Evolutionary conservation across 2,113 vertebrate species (phyloP).

Genomic region (Baryphthengus martii): DNA sequence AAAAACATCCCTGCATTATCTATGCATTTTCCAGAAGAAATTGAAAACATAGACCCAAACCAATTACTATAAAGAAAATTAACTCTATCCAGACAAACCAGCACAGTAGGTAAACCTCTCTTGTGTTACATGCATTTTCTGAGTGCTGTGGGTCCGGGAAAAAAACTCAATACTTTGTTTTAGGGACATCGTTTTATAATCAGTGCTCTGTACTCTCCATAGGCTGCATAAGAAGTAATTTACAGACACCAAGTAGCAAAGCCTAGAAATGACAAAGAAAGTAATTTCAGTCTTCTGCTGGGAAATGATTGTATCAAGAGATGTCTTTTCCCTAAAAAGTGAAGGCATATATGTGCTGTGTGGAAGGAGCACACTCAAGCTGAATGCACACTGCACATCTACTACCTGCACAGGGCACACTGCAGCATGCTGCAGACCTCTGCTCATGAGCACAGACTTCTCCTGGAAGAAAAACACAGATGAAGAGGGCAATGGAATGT

Average conservation of each 20-base stretch:
- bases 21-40: not conserved
- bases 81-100: not conserved
- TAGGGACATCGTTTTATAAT: not conserved
- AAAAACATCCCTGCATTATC: not conserved
- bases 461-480: not conserved
- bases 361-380: not conserved
- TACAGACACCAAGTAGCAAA: not conserved
- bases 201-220: not conserved
- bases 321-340: not conserved
- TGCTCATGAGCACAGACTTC: not conserved
- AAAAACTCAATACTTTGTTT: not conserved
- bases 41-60: not conserved
- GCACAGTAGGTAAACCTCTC: not conserved
- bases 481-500: not conserved
- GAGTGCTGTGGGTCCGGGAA: not conserved
- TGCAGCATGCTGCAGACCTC: not conserved
- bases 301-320: not conserved
- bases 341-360: not conserved
- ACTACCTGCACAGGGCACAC: fast-evolving
- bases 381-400: not conserved
- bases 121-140: not conserved
- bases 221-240: not conserved
- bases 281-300: not conserved
- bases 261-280: not conserved
- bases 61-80: not conserved